Base-by-base conservation (phyloP, 2,888 invertebrate species). In the Drosophila nr. perissopoda region DNA sequence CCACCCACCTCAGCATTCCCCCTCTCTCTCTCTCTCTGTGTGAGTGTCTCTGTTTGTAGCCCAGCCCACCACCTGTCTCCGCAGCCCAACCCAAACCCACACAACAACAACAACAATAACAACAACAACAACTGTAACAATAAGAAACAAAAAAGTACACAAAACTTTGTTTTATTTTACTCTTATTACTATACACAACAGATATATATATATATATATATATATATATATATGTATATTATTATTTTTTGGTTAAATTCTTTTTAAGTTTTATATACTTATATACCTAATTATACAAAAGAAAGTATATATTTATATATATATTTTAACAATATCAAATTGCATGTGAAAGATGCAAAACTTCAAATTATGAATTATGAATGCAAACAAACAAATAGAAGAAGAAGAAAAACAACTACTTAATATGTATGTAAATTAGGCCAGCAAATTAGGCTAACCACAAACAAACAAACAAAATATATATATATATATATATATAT, bases 1-100 rank as follows among this genome's bases (percentile, higher is more conserved):
- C 64, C 68, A 79, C 87, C 84, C 88, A 88, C 87, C 85, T 80
- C 79, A 82, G 87, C 84, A 87, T 79, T 83, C 66, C 72, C 75
- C 68, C 54, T 18, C 36, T 29, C 27, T 27, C 33, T 57, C 48
- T 54, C 46, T 21, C 42, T 16, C 33, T 42, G 3, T 13, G 25
- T 16, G 8, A 18, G 3, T 16, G 48, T n/a, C 63, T 29, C 48
- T 40, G 16, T 49, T 67, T 73, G 52, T 59, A 83, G 61, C 62
- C 70, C 74, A 60, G 59, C 70, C 66, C 27, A 38, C 70, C 71
- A 69, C 56, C 68, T 69, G 64, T 82, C 49, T 52, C 40, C 58
- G 38, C 46, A 57, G 62, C 27, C 33, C 31, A 2, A 38, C 31
- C 29, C 42, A 62, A 31, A 57, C 56, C 34, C 25, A 51, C 36